A percentile compares a stretch with the other conserved stretches of the same genome.
Evolutionary conservation across 2,888 invertebrate species (phyloP).

Genomic region (Acanthococcus lagerstroemiae): DNA sequence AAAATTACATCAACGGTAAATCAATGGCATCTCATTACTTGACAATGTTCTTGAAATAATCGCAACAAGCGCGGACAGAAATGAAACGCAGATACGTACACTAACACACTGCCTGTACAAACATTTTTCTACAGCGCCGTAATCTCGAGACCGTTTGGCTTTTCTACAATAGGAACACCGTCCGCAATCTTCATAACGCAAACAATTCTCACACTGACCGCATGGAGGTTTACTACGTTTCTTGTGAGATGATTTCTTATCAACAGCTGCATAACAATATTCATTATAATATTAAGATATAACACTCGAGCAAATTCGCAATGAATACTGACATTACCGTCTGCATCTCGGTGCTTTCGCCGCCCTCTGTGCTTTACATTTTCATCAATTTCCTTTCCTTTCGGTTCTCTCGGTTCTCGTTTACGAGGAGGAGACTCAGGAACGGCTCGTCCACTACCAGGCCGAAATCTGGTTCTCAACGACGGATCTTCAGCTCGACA

Average conservation of each 20-base stretch:
- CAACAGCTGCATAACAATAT: not conserved
- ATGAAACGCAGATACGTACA: not conserved
- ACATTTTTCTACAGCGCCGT: conserved; percentile 35
- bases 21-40: not conserved
- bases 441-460: conserved; percentile 12
- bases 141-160: conserved; percentile 47
- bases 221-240: conserved; percentile 48
- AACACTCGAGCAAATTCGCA: not conserved
- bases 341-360: conserved; percentile 17
- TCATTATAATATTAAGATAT: not conserved
- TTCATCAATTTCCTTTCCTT: conserved; percentile 10
- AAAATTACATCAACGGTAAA: not conserved
- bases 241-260: conserved; percentile 25
- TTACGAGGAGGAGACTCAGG: conserved; percentile 23
- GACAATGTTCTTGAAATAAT: not conserved
- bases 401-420: not conserved
- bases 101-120: conserved; percentile 35
- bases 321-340: conserved; percentile 1
- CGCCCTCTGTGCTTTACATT: conserved; percentile 21
- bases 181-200: conserved; percentile 58
- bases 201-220: conserved; percentile 66
- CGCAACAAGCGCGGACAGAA: too few relatives aligned
- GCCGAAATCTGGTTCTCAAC: conserved; percentile 44
- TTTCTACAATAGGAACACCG: conserved; percentile 56
- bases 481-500: conserved; percentile 75